A percentile compares a stretch with the other conserved stretches of the same genome.
Conservation (phyloP, 2,888 invertebrate species). For the Catocala nupta region DNA sequence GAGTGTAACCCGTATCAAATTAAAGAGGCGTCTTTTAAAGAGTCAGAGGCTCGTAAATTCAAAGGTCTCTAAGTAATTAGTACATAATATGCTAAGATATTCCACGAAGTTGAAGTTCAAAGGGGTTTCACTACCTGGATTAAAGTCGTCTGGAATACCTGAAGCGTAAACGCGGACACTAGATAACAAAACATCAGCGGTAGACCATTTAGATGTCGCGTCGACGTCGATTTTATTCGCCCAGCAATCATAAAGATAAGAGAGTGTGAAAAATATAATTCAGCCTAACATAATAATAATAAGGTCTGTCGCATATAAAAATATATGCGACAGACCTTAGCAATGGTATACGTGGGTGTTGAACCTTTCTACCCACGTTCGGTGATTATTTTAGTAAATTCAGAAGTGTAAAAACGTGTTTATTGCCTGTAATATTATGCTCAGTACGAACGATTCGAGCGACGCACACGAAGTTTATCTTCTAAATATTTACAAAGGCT, state of each 20-base stretch:
- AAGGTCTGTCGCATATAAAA: too few species aligned
- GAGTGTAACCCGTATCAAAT: conserved; percentile 3
- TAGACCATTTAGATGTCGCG: conserved; percentile 32
- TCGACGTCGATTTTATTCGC: conserved; percentile 27
- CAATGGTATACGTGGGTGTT: conserved; percentile 53
- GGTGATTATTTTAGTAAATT: conserved; percentile 50
- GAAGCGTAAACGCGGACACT: conserved; percentile 62
- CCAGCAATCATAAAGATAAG: conserved; percentile 42
- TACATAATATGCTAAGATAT: conserved; percentile 60
- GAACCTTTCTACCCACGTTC: conserved; percentile 46
- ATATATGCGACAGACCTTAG: conserved; percentile 45
- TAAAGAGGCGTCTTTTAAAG: conserved; percentile 16
- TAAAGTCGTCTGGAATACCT: conserved; percentile 61
- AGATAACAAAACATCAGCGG: conserved; percentile 53
- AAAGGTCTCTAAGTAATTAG: conserved; percentile 28
- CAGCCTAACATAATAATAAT: conserved; percentile 18
- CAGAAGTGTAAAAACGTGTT: conserved; percentile 43
- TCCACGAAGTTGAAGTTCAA: conserved; percentile 60
- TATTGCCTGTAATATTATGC: conserved; percentile 47
- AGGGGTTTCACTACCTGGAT: conserved; percentile 43
- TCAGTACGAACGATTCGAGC: conserved; percentile 21
- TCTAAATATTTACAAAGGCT: conserved; percentile 33
- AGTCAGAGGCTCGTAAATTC: conserved; percentile 6
- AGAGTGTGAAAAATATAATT: conserved; percentile 34
- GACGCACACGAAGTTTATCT: conserved; percentile 29